Evolutionary conservation across 2,113 vertebrate genomes (phyloP).

Genomic region (Ailurus styani): DNA sequence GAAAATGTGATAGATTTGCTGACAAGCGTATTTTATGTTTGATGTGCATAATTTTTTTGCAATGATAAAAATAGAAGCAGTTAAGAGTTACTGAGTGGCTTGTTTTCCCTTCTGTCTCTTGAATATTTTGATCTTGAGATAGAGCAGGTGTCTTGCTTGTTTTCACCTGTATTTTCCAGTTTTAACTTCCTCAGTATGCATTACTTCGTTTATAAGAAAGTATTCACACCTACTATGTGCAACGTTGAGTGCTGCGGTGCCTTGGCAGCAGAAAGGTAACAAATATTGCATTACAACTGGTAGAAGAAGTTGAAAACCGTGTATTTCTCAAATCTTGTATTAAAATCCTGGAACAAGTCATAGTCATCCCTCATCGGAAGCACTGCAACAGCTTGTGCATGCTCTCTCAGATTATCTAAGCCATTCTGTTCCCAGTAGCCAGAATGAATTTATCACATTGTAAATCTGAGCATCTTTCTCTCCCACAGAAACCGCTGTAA

Average conservation of each 20-base stretch:
- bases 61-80: conserved; percentile 66
- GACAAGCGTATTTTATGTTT: conserved; percentile 72
- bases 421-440: neutral
- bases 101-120: conserved; percentile 55
- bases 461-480: neutral
- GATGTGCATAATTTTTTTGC: conserved; percentile 60
- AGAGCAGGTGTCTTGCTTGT: conserved; percentile 17
- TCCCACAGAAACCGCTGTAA: neutral
- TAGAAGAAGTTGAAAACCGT: neutral
- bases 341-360: neutral
- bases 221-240: neutral
- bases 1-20: conserved; percentile 73
- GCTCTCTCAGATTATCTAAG: neutral
- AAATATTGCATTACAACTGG: neutral
- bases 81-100: conserved; percentile 52
- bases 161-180: conserved; percentile 33
- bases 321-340: neutral
- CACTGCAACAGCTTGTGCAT: fast-evolving
- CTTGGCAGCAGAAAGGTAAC: neutral
- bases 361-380: neutral
- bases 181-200: neutral
- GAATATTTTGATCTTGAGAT: conserved; percentile 49
- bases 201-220: neutral
- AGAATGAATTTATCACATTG: neutral
- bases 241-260: neutral